Base-by-base conservation (phyloP, 2,888 invertebrate species). In the Epistrophe grossulariae region DNA sequence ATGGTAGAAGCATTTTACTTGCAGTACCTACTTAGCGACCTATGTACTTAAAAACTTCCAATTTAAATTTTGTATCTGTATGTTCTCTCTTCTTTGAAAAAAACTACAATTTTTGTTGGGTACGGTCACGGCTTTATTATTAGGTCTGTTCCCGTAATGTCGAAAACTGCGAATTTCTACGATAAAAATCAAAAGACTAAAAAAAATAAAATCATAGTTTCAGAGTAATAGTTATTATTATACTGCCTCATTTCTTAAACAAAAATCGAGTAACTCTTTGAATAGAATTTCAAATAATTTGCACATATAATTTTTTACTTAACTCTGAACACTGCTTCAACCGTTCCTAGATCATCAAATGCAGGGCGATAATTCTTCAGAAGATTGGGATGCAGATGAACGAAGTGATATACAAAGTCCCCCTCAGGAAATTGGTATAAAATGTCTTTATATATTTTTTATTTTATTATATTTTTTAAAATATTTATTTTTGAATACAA, bases 341-440 rank as follows among this genome's bases (percentile, higher is more conserved):
- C 15, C 11, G 17, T 45, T 68, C 0, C 6, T 9, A 79, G 78
- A 74, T 38, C 11, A 15, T 17, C 19, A 78, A 43, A 85, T 82
- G 82, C 59, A 64, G 17, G 71, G 19, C 19, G 73, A 78, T 52
- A 64, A n/a, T 40, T 82, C 73, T 24, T 68, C 81, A 4, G 81
- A 78, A 1, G 73, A 82, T 71, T 85, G 85, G 85, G 81, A 85
- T 71, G 70, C 74, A 17, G 68, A 70, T 9, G 81, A 85, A 31
- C 48, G 45, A 15, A 55, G 60, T 4, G 35, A 64, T 24, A 68
- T 35, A 17, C 57, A 15, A 50, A 50, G 31, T 24, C 31, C 19
- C 6, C 0, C 50, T 1, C 43, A 45, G 24, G 68, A 50, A 70
- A 62, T 70, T 24, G 70, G 79, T 84, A 71, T 10, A 10, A 0